Conservation (phyloP, 2,888 invertebrate species). For the Geophilus truncorum region DNA sequence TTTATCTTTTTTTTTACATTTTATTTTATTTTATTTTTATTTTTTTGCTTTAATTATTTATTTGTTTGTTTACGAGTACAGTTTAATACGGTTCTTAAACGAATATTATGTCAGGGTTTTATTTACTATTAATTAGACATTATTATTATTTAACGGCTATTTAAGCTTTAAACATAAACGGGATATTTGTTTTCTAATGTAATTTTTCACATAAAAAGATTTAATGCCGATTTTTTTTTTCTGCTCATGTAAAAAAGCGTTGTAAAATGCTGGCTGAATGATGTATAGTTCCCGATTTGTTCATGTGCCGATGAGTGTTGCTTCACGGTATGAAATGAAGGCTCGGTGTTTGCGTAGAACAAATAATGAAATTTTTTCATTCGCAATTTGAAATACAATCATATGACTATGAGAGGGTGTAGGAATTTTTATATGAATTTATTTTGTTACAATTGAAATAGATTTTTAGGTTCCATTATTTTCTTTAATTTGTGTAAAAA, state of each 20-base stretch:
- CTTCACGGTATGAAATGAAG: too few species aligned
- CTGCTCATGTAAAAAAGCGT: background rate
- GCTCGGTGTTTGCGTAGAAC: too few species aligned
- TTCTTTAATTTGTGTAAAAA: too few species aligned
- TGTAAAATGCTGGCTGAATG: background rate
- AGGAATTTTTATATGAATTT: too few species aligned
- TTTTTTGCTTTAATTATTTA: background rate
- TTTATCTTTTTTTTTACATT: too few species aligned
- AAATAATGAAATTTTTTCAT: too few species aligned
- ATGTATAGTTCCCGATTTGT: background rate
- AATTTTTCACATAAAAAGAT: background rate
- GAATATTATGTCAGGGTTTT: background rate
- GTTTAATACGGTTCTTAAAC: background rate
- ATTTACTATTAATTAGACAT: background rate
- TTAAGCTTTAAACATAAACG: background rate
- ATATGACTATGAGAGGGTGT: too few species aligned
- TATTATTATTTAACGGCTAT: background rate
- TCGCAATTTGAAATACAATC: too few species aligned
- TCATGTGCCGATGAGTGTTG: too few species aligned
- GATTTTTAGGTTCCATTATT: too few species aligned
- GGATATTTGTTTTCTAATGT: background rate
- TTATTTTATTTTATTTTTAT: too few species aligned
- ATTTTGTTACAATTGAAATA: too few species aligned
- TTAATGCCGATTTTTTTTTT: background rate
- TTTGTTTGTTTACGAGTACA: background rate